Conservation (phyloP, 2,888 invertebrate species). For the Phasia obesa region DNA sequence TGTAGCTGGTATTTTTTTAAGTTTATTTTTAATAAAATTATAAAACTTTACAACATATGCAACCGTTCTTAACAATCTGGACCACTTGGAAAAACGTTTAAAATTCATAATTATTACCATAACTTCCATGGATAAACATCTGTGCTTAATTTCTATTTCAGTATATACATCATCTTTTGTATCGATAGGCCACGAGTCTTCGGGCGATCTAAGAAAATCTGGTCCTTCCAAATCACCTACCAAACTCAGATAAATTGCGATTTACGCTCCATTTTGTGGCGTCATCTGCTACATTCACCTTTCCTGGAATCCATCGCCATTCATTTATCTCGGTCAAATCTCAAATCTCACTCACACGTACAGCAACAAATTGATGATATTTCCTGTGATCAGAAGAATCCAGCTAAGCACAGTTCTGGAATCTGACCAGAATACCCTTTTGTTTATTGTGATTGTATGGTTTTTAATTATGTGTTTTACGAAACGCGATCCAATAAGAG, state of each 20-base stretch:
- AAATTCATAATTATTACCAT: neutral
- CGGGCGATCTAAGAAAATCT: neutral
- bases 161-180: constrained; percentile 9
- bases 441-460: neutral
- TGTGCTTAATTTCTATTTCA: constrained; percentile 11
- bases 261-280: no score
- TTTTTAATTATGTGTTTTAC: constrained; percentile 6
- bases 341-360: no score
- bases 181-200: constrained; percentile 31
- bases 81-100: constrained; percentile 31
- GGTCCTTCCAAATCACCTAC: no score
- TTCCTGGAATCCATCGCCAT: no score
- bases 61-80: constrained; percentile 14
- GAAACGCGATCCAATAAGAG: neutral
- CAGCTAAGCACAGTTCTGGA: constrained; percentile 54
- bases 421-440: constrained; percentile 27
- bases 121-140: neutral
- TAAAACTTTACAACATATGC: constrained; percentile 19
- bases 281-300: no score
- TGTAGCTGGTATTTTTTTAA: neutral
- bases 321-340: no score
- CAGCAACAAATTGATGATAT: no score
- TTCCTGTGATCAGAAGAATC: no score
- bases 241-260: no score
- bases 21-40: constrained; percentile 8